Evolutionary conservation across 1,140 invertebrate genomes (phyloP), one percentile per base, ranked within the genome.

Genomic region (Pseudomyrmex cubaensis): DNA sequence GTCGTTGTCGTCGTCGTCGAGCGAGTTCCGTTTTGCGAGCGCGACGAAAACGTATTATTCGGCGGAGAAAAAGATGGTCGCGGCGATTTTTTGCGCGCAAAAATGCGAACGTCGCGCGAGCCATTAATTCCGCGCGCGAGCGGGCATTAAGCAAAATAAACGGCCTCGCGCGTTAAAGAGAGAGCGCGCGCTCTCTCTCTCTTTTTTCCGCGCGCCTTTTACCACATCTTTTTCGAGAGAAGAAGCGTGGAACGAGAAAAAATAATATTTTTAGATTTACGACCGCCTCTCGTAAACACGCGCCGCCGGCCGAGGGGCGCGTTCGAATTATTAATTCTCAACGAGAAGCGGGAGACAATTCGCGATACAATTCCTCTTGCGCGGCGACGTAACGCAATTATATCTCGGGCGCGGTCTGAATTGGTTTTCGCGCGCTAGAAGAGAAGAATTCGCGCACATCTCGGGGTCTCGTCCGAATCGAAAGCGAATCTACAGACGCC

Each of bases 321-420:
- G 56, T 72, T 80, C 66, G 44, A 70, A 80, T 80, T 80, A 80
- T 80, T 80, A 80, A 80, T 80, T 80, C 54, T 72, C 54, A 80
- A 72, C 66, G 35, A 72, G 13, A 46, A 46, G 35, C 52, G 12
- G 20, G 64, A 63, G 69, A 69, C 52, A 15, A 44, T 7, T 69
- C 59, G 70, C 76, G 54, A 72, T 80, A 72, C 66, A 61, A 80
- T 80, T 80, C 66, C 72, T 80, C 66, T 70, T 20, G 44, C 66
- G 56, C 44, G 44, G 54, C 20, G 44, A 80, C 56, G 56, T 70
- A 70, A 80, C 35, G 54, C 44, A 72, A 80, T 80, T 80, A 80
- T 35, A 4, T 61, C 66, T 61, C 76, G n/a, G n/a, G 64, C 44
- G 64, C 54, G 66, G 20, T 59, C 44, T 80, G 50, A 80, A 80